Evolutionary conservation across 1,140 invertebrate genomes (phyloP).

Genomic region (Papilio glaucus): DNA sequence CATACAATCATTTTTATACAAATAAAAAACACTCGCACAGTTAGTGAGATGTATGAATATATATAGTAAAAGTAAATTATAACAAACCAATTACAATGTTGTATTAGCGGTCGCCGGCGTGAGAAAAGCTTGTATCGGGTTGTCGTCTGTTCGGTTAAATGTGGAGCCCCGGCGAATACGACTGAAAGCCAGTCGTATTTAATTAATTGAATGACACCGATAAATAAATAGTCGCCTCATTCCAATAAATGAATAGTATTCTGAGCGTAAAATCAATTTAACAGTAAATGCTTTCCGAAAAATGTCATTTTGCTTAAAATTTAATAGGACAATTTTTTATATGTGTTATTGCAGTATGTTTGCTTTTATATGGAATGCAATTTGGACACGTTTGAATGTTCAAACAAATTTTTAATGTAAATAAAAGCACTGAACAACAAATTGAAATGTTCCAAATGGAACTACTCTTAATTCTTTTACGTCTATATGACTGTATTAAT

Average conservation of each 20-base stretch:
- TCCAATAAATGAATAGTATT: too few species aligned
- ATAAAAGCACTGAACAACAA: too few species aligned
- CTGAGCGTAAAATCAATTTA: slow-evolving; percentile 20
- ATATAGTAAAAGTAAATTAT: not conserved
- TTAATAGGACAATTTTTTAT: not conserved
- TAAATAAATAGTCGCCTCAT: not conserved
- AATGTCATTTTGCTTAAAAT: not conserved
- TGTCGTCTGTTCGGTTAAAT: slow-evolving; percentile 5
- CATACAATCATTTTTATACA: not conserved
- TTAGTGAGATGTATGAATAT: not conserved
- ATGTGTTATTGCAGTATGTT: not conserved
- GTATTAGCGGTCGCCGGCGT: not conserved
- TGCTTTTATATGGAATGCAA: not conserved
- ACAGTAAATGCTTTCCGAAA: not conserved
- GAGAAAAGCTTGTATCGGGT: not conserved
- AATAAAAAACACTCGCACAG: not conserved
- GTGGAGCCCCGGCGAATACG: not conserved
- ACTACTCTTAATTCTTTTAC: too few species aligned
- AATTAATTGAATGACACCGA: slow-evolving; percentile 20
- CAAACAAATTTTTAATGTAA: not conserved
- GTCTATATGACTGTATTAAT: too few species aligned
- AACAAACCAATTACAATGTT: not conserved
- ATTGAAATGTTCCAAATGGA: too few species aligned
- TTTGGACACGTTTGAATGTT: not conserved
- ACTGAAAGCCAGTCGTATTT: not conserved